These are phyloP conservation scores for Chromobotia macracanthus DNA, from an alignment of 2,797 vertebrate species.

Conservation along the genomic window DNA sequence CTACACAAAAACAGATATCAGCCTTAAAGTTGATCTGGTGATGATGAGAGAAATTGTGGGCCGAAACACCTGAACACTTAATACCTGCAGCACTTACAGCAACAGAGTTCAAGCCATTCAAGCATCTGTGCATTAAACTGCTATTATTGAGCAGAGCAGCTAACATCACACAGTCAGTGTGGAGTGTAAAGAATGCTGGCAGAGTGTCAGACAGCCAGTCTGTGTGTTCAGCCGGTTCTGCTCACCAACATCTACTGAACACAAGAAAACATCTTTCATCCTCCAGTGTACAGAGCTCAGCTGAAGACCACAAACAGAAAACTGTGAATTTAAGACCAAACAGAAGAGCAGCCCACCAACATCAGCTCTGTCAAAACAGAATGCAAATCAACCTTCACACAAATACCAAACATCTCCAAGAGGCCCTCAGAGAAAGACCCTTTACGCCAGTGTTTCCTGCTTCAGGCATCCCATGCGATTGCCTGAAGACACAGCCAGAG, in stretches of 20 bases:
- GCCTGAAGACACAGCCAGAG: slow-evolving; percentile 39
- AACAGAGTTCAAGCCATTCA: too few species aligned
- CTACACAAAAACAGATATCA: too few species aligned
- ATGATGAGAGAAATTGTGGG: too few species aligned
- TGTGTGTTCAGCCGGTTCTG: background rate
- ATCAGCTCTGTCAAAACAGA: slow-evolving; percentile 64
- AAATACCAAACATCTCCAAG: slow-evolving; percentile 71
- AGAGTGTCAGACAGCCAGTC: background rate
- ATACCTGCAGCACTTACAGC: too few species aligned
- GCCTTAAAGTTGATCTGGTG: too few species aligned
- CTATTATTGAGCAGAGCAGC: too few species aligned
- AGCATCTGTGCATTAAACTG: too few species aligned
- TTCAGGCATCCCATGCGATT: background rate
- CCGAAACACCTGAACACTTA: too few species aligned
- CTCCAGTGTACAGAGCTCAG: slow-evolving; percentile 20
- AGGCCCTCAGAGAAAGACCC: slow-evolving; percentile 65
- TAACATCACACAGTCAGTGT: too few species aligned
- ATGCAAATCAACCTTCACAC: slow-evolving; percentile 77
- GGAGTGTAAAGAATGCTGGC: background rate
- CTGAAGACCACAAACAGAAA: background rate
- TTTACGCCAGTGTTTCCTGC: slow-evolving; percentile 60
- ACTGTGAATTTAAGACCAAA: slow-evolving; percentile 4
- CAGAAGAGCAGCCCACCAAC: slow-evolving; percentile 16
- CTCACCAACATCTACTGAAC: slow-evolving; percentile 25
- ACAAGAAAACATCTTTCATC: slow-evolving; percentile 15